Conservation (phyloP, 2,113 vertebrate genomes). For the Ceyx margarethae region DNA sequence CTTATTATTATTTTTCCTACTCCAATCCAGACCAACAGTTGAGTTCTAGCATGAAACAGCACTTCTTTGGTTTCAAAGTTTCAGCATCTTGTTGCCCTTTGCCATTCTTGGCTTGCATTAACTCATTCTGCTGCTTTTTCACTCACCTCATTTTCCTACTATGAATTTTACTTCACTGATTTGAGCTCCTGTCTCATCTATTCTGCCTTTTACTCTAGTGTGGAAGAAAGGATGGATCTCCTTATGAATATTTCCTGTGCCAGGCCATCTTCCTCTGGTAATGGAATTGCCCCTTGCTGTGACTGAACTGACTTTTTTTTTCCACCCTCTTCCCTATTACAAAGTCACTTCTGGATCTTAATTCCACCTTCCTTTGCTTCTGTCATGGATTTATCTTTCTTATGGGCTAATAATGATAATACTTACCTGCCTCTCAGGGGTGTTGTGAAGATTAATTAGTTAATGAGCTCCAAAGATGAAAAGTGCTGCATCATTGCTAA, state of each 20-base stretch:
- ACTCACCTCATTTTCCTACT: neutral
- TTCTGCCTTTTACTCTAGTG: neutral
- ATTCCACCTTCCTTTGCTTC: slow-evolving; percentile 29
- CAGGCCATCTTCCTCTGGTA: neutral
- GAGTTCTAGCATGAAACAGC: neutral
- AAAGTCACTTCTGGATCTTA: slow-evolving; percentile 28
- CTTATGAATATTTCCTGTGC: neutral
- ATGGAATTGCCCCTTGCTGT: slow-evolving; percentile 13
- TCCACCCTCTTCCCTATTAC: neutral
- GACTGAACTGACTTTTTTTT: slow-evolving; percentile 25
- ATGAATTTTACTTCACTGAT: neutral
- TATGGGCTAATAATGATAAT: slow-evolving; percentile 59
- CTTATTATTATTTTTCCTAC: neutral
- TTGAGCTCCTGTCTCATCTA: neutral
- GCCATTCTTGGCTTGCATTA: neutral
- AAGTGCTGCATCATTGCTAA: slow-evolving; percentile 65
- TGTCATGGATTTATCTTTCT: slow-evolving; percentile 44
- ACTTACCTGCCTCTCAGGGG: slow-evolving; percentile 58
- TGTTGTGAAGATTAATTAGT: slow-evolving; percentile 68
- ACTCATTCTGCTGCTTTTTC: neutral
- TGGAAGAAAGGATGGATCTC: neutral
- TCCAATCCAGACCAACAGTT: neutral
- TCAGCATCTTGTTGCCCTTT: neutral
- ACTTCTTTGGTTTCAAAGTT: neutral
- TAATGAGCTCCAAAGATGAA: slow-evolving; percentile 59